A percentile compares a stretch with the other conserved stretches of the same genome.
Conservation (phyloP, 1,140 invertebrate genomes). For the Calliopsis andreniformis region DNA sequence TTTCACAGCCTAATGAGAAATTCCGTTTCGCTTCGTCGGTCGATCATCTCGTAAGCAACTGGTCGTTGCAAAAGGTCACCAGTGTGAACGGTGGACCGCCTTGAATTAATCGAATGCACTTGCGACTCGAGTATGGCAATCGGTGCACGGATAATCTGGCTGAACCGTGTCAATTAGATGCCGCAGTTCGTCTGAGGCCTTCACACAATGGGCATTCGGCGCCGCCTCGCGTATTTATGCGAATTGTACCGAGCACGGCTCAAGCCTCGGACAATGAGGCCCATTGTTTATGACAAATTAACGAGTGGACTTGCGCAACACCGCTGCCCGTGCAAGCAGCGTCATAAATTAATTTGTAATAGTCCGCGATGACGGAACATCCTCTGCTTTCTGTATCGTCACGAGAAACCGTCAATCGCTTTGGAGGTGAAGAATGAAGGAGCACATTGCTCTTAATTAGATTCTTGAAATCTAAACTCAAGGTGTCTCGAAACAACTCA, state of each 20-base stretch:
- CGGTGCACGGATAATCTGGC: slow-evolving; percentile 8
- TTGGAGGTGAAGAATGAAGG: no score
- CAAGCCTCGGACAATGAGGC: slow-evolving; percentile 15
- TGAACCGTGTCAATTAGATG: slow-evolving; percentile 50
- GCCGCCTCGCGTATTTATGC: slow-evolving; percentile 41
- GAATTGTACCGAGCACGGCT: slow-evolving; percentile 15
- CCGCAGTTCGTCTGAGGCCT: slow-evolving; percentile 27
- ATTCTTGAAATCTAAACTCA: no score
- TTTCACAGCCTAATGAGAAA: no score
- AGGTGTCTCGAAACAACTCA: no score
- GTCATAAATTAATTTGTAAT: slow-evolving; percentile 50
- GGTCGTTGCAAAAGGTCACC: not conserved
- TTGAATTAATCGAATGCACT: slow-evolving; percentile 31
- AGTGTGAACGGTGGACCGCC: slow-evolving; percentile 8
- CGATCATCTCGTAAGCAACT: not conserved
- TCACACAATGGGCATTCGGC: slow-evolving; percentile 45
- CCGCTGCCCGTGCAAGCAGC: not conserved
- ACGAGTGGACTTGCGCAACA: slow-evolving; percentile 35
- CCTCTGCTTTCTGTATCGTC: slow-evolving; percentile 1
- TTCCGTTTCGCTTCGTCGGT: no score
- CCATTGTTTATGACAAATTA: slow-evolving; percentile 54
- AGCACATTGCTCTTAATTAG: no score
- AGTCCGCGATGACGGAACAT: not conserved
- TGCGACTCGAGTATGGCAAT: slow-evolving; percentile 28
- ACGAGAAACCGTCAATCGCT: no score